Base-by-base conservation (phyloP, 2,113 vertebrate species). In the Casuarius casuarius region DNA sequence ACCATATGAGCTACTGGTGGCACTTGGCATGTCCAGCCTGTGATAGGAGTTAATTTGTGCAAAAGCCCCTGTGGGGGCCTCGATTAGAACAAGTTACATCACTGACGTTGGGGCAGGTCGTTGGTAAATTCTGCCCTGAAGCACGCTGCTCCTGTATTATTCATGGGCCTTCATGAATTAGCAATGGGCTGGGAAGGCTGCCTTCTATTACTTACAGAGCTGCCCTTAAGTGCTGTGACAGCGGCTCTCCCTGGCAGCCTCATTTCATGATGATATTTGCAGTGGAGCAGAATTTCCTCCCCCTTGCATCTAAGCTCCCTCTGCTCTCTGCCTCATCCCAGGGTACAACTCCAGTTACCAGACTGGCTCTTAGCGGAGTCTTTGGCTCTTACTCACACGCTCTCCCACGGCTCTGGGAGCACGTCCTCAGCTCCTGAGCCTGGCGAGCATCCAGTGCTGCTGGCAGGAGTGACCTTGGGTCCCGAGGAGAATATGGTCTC, bases 151-250 rank as follows among this genome's bases (percentile, higher is more conserved):
- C 42, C 92, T 98, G 48, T 87, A 86, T 98, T 97, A 97, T 98
- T 98, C 90, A 98, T 90, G 73, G n/a, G 4, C 51, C 71, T 18
- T 82, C 82, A 92, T 97, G 90, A 96, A 97, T 98, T 98, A 97
- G 78, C 95, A 86, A 98, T 95, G 84, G 94, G 14, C 66, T 0
- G 0, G 93, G 82, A 94, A 90, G 78, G 90, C 93, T 88, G 73
- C 63, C 9, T 76, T 91, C 96, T 94, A 1, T 97, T 95, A 72
- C 96, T 91, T 83, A 67, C 22, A 74, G 56, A 67, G 71, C 91
- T 92, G 72, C 54, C 77, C 58, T 29, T 19, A 68, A 90, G 73
- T 79, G 92, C 83, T 54, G 28, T 61, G 75, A 6, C 61, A 80
- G 72, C 2, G 7, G 49, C 82, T 84, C 58, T 85, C 61, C 42